A percentile compares a stretch with the other conserved stretches of the same genome.
Conservation (phyloP, 2,888 invertebrate species). For the Eumerus sabulonum region DNA sequence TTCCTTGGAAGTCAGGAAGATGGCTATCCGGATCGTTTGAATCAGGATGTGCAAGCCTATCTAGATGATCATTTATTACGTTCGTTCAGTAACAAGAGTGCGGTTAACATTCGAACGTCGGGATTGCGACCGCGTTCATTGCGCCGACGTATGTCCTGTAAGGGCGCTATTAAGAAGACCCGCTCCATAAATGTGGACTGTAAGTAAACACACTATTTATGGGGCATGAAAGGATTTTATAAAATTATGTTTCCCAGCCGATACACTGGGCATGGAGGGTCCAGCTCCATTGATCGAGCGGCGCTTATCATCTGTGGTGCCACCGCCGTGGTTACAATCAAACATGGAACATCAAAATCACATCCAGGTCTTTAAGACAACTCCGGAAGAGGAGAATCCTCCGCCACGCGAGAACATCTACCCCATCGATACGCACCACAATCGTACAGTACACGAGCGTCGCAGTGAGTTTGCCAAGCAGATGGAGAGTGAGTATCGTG, state of each 20-base stretch:
- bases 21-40: constrained; percentile 91
- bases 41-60: constrained; percentile 91
- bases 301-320: constrained; percentile 80
- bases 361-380: constrained; percentile 74
- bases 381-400: constrained; percentile 75
- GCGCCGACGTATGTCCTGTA: constrained; percentile 90
- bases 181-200: constrained; percentile 95
- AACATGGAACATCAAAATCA: constrained; percentile 72
- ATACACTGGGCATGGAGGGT: constrained; percentile 89
- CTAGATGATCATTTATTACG: constrained; percentile 91
- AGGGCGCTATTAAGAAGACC: constrained; percentile 95
- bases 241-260: constrained; percentile 80
- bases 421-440: constrained; percentile 76
- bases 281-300: constrained; percentile 80
- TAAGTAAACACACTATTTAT: constrained; percentile 81
- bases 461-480: constrained; percentile 77
- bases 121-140: constrained; percentile 81
- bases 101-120: constrained; percentile 82
- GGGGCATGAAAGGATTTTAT: too few relatives aligned
- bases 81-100: constrained; percentile 87
- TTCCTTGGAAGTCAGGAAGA: constrained; percentile 96
- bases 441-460: constrained; percentile 75
- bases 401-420: constrained; percentile 76
- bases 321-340: constrained; percentile 78
- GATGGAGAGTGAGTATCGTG: constrained; percentile 75